Percentiles rank a stretch among this genome's conserved stretches.
Conservation (phyloP, 2,113 vertebrate genomes). For the Collichthys lucidus region DNA sequence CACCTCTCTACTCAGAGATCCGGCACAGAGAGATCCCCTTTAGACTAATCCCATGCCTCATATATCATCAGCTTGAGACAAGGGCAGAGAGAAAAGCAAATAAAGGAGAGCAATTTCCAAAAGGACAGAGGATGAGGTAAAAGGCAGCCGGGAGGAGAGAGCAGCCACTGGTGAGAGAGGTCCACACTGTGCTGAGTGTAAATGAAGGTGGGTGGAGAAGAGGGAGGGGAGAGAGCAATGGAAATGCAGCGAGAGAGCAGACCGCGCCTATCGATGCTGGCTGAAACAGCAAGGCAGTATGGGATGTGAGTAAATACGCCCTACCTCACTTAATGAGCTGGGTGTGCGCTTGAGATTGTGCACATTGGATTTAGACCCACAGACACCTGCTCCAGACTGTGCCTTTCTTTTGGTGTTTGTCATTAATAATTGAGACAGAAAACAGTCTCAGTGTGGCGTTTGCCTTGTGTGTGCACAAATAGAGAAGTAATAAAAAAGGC, state of each 20-base stretch:
- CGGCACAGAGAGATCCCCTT: constrained; percentile 59
- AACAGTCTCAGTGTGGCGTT: constrained; percentile 34
- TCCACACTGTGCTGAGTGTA: constrained; percentile 62
- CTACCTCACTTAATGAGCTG: constrained; percentile 33
- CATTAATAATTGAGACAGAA: constrained; percentile 56
- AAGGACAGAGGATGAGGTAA: constrained; percentile 35
- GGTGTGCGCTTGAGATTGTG: not conserved
- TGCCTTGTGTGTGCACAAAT: constrained; percentile 24
- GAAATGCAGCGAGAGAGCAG: constrained; percentile 66
- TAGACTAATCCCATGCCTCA: constrained; percentile 47
- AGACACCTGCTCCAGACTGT: constrained; percentile 20
- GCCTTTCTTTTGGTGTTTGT: constrained; percentile 13
- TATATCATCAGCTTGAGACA: constrained; percentile 51
- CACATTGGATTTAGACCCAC: constrained; percentile 8
- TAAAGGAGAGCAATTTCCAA: constrained; percentile 40
- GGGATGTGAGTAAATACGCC: constrained; percentile 51
- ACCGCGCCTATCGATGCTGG: constrained; percentile 73
- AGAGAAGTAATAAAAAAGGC: constrained; percentile 15
- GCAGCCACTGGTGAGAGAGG: constrained; percentile 61
- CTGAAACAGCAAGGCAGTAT: constrained; percentile 58
- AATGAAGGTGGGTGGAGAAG: constrained; percentile 72
- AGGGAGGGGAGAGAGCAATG: constrained; percentile 66
- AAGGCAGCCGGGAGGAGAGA: constrained; percentile 36
- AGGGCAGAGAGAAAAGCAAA: constrained; percentile 43
- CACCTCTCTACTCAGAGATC: constrained; percentile 55